A percentile compares a stretch with the other conserved stretches of the same genome.
phyloP scores from a whole-genome alignment of 2,888 invertebrate species.

The Ommatoiulus sabulosus region DNA sequence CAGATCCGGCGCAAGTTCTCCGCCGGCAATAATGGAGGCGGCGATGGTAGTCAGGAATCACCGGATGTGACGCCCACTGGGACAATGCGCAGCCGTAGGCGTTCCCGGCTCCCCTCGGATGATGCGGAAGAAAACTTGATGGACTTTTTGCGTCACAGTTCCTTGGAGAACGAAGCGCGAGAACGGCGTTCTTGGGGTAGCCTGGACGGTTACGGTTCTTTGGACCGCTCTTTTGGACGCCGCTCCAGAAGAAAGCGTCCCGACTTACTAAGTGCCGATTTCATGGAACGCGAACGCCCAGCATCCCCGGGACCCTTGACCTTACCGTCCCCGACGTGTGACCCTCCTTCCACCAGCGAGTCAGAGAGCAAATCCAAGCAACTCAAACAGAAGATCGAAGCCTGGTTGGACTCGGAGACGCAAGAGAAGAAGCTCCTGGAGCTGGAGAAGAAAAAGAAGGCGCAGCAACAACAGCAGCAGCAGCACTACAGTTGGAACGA shows the following conservation, averaged over 20 bases:
- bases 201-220: constrained; percentile 66
- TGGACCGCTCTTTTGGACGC: constrained; percentile 90
- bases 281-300: constrained; percentile 62
- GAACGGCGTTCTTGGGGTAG: constrained; percentile 69
- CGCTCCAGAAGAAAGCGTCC: constrained; percentile 83
- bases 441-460: constrained; percentile 8
- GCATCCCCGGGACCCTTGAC: constrained; percentile 61
- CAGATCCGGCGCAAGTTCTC: constrained; percentile 74
- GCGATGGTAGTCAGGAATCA: constrained; percentile 61
- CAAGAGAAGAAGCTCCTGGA: constrained; percentile 59
- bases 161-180: constrained; percentile 58
- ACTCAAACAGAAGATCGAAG: constrained; percentile 84
- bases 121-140: constrained; percentile 82
- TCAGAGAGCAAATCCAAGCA: constrained; percentile 57
- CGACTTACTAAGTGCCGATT: constrained; percentile 70
- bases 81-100: constrained; percentile 79
- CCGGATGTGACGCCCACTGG: constrained; percentile 89
- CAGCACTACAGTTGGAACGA: neutral
- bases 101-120: constrained; percentile 84
- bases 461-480: neutral
- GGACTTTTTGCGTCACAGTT: constrained; percentile 65
- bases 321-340: constrained; percentile 34
- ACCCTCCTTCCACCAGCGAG: constrained; percentile 71
- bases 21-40: constrained; percentile 57
- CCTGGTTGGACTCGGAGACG: constrained; percentile 85